phyloP scores from a whole-genome alignment of 2,888 invertebrate genomes.

The Therioaphis trifolii region DNA sequence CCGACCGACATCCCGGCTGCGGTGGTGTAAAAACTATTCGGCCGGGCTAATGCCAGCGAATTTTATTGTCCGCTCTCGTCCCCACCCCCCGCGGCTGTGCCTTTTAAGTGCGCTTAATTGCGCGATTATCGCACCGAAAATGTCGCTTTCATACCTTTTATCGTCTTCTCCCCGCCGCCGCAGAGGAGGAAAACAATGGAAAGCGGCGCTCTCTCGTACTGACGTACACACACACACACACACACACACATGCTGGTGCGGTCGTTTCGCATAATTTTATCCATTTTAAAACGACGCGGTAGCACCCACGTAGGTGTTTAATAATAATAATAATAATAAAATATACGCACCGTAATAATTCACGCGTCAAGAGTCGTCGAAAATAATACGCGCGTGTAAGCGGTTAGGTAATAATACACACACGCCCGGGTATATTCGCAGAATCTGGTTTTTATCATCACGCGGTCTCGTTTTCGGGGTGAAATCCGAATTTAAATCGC shows the following conservation, averaged over 20 bases:
- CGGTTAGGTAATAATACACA: too few species aligned
- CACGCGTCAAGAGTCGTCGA: background rate
- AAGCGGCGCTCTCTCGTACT: too few species aligned
- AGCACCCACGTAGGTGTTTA: background rate
- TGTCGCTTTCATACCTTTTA: slow-evolving; percentile 62
- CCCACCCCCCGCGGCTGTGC: background rate
- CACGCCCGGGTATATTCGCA: background rate
- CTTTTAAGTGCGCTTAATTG: slow-evolving; percentile 58
- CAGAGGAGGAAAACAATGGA: background rate
- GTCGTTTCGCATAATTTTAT: background rate
- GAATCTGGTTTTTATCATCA: background rate
- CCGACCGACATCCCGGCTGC: background rate
- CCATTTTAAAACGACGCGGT: background rate
- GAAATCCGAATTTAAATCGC: too few species aligned
- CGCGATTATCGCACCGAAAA: slow-evolving; percentile 58
- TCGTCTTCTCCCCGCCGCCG: background rate
- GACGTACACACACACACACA: too few species aligned
- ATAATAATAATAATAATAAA: background rate
- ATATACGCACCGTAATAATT: background rate
- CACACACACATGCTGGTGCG: too few species aligned
- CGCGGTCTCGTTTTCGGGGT: too few species aligned
- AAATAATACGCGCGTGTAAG: too few species aligned
- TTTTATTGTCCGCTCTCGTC: slow-evolving; percentile 50
- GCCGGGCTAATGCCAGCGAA: background rate
- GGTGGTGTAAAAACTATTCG: slow-evolving; percentile 35